Base-by-base conservation (phyloP, 2,113 vertebrate species). In the Tetrao urogallus region DNA sequence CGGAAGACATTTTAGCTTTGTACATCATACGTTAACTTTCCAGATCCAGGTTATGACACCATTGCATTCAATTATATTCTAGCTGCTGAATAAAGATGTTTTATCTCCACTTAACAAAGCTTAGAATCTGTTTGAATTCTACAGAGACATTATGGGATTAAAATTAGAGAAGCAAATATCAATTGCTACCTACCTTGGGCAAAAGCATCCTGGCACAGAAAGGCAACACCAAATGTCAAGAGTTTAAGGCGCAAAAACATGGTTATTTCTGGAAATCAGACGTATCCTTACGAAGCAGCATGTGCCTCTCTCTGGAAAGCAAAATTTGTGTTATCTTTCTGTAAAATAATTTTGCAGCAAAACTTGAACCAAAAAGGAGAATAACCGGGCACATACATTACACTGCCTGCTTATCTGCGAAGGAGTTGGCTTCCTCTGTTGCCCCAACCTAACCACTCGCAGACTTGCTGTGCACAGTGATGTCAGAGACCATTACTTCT, bases 401-500 rank as follows among this genome's bases (percentile, higher is more conserved):
- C 96, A 77, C 97, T 94, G 95, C 45, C 77, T 95, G 96, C 97
- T 98, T 98, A 98, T 98, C 98, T 92, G 96, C 90, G 75, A 86
- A 86, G 72, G 93, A 95, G 95, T 92, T 95, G 97, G 97, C 97
- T 99, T 98, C 98, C 98, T 98, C 98, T 96, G 97, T 91, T 94
- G 97, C 97, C 94, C 97, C 96, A 96, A 97, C 86, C 96, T 96
- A 97, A 98, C 98, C 97, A 97, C 97, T 98, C 3, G 22, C 95
- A 84, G 97, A 95, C 95, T 96, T 78, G 64, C 95, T 89, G 61
- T 96, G 94, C 82, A 94, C 63, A 95, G 97, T 98, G 98, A 98
- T 98, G 98, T 98, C 98, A 98, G 95, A 98, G 83, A 97, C 92
- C 92, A 97, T 92, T 97, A 98, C 97, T 98, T 98, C 97, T 98